Evolutionary conservation across 2,888 invertebrate genomes (phyloP), one percentile per base, ranked within the genome.

Genomic region (Dendrolimus pini): DNA sequence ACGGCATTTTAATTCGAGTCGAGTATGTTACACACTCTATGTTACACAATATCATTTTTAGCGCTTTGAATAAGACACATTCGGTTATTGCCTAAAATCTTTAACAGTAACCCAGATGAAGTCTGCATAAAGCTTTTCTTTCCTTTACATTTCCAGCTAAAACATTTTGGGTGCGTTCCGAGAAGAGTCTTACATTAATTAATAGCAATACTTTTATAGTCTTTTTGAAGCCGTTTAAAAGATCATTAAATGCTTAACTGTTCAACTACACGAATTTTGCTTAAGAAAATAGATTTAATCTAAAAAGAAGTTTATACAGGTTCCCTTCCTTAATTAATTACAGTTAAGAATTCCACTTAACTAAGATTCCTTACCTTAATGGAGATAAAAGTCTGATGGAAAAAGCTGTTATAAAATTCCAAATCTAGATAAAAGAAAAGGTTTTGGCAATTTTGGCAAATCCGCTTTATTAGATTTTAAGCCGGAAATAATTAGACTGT

Each of bases 381-480:
- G 47, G 47, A 67, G 68, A 73, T 72, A 70, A 67, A 60, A 65
- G 72, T 74, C 72, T 62, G 61, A 67, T 70, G 67, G 70, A 75
- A 72, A 69, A 66, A 60, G 60, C 61, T 62, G 68, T 64, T 70
- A 71, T 74, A 67, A 47, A 47, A 47, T 47, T 8, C 66, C 58
- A 54, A 65, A 71, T 72, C 73, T 73, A 71, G 70, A 73, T 74
- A 70, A 65, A 67, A 70, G 30, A 69, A 71, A 74, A 70, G 65
- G 62, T 62, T 61, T 54, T 61, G 60, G 59, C 65, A 63, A 62
- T 65, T 65, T 64, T 62, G 58, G 59, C 62, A 58, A 61, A 62
- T 62, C 58, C 61, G 60, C 61, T 54, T 62, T 47, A 47, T 47
- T 47, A 9, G 47, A 47, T 8, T 47, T 47, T 47, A 47, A 47